Conservation (phyloP, 2,113 vertebrate species). For the Climacteris rufus region DNA sequence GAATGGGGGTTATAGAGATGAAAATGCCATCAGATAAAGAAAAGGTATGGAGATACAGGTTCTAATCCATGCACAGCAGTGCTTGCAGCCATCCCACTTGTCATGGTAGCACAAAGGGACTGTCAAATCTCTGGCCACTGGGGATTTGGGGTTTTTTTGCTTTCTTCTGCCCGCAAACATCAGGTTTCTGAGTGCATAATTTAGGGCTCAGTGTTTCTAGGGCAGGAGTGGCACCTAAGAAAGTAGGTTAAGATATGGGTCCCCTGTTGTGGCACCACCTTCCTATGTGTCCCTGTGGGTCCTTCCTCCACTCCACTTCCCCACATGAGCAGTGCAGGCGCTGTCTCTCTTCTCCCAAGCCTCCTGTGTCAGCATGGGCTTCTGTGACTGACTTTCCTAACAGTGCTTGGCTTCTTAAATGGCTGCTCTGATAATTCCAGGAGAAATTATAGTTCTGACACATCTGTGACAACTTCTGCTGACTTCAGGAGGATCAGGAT, state of each 20-base stretch:
- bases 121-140: not conserved
- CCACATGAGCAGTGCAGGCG: fast-evolving
- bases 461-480: not conserved
- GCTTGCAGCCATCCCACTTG: not conserved
- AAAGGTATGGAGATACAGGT: not conserved
- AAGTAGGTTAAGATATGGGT: not conserved
- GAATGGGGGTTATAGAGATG: not conserved
- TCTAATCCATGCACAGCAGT: not conserved
- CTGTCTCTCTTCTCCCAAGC: not conserved
- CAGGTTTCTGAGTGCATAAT: not conserved
- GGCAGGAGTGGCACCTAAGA: not conserved
- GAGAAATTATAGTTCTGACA: not conserved
- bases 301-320: not conserved
- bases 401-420: not conserved
- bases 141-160: not conserved
- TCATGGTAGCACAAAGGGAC: not conserved
- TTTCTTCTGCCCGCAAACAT: not conserved
- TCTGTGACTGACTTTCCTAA: not conserved
- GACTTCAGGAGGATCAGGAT: not conserved
- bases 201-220: not conserved
- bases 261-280: not conserved
- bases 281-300: fast-evolving
- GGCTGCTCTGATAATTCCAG: not conserved
- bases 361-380: fast-evolving
- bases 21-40: not conserved